Evolutionary conservation across 2,797 vertebrate species (phyloP), one percentile per base, ranked within the genome.

Genomic region (Melanitta fusca): DNA sequence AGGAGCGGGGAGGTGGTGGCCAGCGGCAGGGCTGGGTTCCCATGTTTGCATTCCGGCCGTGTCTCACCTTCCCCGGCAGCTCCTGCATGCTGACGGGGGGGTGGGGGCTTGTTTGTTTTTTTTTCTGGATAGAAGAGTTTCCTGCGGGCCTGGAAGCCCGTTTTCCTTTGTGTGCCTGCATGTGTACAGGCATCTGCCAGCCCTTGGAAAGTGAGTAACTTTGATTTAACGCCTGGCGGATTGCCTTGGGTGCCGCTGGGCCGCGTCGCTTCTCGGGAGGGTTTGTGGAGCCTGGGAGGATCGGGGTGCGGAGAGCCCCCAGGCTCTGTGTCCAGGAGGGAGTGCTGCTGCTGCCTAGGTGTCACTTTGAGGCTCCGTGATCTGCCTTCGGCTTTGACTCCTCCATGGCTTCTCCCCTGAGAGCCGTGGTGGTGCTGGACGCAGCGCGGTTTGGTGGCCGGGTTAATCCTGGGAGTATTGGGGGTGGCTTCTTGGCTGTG

Each of bases 171-270:
- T 84, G 80, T 64, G 75, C 75, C 8, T 20, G 25, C 32, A 27
- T 8, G 81, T 38, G 94, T 1, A 0, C 2, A 1, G 28, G 66
- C 70, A 16, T 19, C 49, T 3, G 28, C 4, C 17, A 75, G 88
- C 90, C 83, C 78, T 11, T 86, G 73, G 56, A 8, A 15, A 93
- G 92, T 13, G 81, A 95, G 94, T 4, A 91, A 96, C 95, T 96
- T 83, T 12, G 9, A 12, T 78, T 24, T 17, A 22, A 20, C 0
- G 1, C 62, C 56, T 28, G 62, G 74, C 57, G 6, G 70, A 69
- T n/a, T 56, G 85, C 54, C 73, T 82, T 60, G 4, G 28, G 0
- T 14, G 62, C 7, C 54, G 1, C 1, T 0, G 39, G 77, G 68
- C 49, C 11, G 34, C 3, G 65, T 7, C 20, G 61, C 9, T 58